Conservation (phyloP, 2,888 invertebrate genomes). For the Caenorhabditis panamensis region DNA sequence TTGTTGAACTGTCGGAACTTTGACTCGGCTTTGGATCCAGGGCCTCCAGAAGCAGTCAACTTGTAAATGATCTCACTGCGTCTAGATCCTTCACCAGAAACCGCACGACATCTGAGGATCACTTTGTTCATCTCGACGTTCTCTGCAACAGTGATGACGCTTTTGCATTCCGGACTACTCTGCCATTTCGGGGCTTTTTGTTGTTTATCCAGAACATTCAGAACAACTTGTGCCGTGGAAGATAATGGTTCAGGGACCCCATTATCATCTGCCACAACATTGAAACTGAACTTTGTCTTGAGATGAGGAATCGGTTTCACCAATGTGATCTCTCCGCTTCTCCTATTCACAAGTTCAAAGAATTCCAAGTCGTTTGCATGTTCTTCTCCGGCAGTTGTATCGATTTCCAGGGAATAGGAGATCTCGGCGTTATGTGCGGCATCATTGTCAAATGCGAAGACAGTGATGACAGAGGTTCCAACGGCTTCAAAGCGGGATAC, state of each 20-base stretch:
- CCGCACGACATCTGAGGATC: slow-evolving; percentile 75
- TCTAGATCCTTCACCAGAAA: slow-evolving; percentile 66
- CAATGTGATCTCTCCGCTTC: slow-evolving; percentile 71
- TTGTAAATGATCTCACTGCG: slow-evolving; percentile 53
- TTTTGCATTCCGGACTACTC: slow-evolving; percentile 68
- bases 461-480: slow-evolving; percentile 77
- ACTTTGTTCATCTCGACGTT: slow-evolving; percentile 76
- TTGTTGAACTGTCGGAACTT: slow-evolving; percentile 79
- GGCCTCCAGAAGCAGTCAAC: slow-evolving; percentile 57
- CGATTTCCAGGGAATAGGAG: slow-evolving; percentile 74
- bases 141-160: slow-evolving; percentile 70
- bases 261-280: slow-evolving; percentile 88
- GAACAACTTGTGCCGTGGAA: slow-evolving; percentile 88
- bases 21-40: slow-evolving; percentile 63
- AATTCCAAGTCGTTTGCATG: slow-evolving; percentile 68
- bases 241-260: slow-evolving; percentile 85
- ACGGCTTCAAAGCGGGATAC: slow-evolving; percentile 73
- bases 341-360: slow-evolving; percentile 63
- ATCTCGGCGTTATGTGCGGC: slow-evolving; percentile 78
- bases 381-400: slow-evolving; percentile 70
- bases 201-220: slow-evolving; percentile 72
- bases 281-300: slow-evolving; percentile 83
- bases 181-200: slow-evolving; percentile 79
- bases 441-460: slow-evolving; percentile 79
- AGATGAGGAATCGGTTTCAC: slow-evolving; percentile 66